Conservation (phyloP, 2,888 invertebrate species). For the Molanna angustata region DNA sequence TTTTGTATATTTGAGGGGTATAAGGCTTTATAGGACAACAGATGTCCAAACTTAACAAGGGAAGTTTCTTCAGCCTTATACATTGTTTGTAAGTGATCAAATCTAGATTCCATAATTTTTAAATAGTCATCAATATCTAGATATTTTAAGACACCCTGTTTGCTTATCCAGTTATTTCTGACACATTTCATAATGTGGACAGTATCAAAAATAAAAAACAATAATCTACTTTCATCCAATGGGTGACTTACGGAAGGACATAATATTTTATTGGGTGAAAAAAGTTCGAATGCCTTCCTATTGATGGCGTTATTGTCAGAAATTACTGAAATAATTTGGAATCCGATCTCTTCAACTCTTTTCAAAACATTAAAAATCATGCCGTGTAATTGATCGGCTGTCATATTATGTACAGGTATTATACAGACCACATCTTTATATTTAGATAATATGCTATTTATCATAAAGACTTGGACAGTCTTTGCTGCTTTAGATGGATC, state of each 20-base stretch:
- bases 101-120: background rate
- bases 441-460: constrained; percentile 4
- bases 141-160: background rate
- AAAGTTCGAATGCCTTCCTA: constrained; percentile 8
- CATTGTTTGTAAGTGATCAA: background rate
- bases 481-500: background rate
- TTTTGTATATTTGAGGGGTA: constrained; percentile 4
- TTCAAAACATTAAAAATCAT: constrained; percentile 3
- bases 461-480: constrained; percentile 6
- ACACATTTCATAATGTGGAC: constrained; percentile 7
- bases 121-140: constrained; percentile 1
- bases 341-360: constrained; percentile 8
- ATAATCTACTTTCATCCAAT: constrained; percentile 1
- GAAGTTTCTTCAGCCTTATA: constrained; percentile 1
- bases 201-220: constrained; percentile 9
- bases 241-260: constrained; percentile 2
- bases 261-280: background rate
- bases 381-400: constrained; percentile 2
- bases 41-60: background rate
- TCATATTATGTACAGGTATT: constrained; percentile 4
- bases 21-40: constrained; percentile 5
- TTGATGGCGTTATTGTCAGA: constrained; percentile 8
- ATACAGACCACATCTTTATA: constrained; percentile 5
- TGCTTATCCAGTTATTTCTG: constrained; percentile 3
- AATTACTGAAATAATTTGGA: background rate